Percentiles rank a stretch among this genome's conserved stretches.
These are phyloP conservation scores for Zonitis immaculata DNA, from an alignment of 2,888 invertebrate genomes.

Conservation along the genomic window DNA sequence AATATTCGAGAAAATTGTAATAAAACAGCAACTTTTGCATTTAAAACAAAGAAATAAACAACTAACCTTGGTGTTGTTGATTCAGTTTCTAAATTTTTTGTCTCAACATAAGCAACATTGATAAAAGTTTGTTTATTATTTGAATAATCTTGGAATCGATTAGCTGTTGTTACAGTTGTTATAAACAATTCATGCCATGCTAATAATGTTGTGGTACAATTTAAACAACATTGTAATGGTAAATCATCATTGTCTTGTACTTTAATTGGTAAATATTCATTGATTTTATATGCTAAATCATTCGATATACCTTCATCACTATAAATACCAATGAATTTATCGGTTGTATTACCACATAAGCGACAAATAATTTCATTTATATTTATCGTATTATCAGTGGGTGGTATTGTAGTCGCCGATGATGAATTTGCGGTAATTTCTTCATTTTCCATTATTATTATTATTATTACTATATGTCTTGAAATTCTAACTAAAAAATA, in stretches of 20 bases:
- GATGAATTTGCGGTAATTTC: not conserved
- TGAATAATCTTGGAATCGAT: not conserved
- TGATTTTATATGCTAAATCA: constrained; percentile 58
- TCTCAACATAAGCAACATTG: not conserved
- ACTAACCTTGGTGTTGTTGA: constrained; percentile 1
- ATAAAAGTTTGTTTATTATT: not conserved
- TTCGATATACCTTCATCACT: constrained; percentile 58
- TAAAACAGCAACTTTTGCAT: not conserved
- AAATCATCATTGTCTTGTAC: constrained; percentile 53
- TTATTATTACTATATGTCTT: too few relatives aligned
- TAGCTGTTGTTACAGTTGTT: constrained; percentile 53
- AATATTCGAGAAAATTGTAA: not conserved
- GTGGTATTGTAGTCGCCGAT: not conserved
- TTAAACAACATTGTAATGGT: constrained; percentile 60
- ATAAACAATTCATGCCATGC: constrained; percentile 61
- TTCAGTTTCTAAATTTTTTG: not conserved
- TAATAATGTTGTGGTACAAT: constrained; percentile 59
- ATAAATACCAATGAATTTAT: constrained; percentile 56
- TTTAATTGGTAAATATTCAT: constrained; percentile 60
- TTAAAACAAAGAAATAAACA: not conserved
- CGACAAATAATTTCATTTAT: constrained; percentile 25
- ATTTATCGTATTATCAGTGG: not conserved
- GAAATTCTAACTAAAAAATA: not conserved
- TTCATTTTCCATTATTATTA: not conserved
- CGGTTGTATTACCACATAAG: constrained; percentile 35